Evolutionary conservation across 1,140 invertebrate genomes (phyloP).

Genomic region (Ostrea edulis): DNA sequence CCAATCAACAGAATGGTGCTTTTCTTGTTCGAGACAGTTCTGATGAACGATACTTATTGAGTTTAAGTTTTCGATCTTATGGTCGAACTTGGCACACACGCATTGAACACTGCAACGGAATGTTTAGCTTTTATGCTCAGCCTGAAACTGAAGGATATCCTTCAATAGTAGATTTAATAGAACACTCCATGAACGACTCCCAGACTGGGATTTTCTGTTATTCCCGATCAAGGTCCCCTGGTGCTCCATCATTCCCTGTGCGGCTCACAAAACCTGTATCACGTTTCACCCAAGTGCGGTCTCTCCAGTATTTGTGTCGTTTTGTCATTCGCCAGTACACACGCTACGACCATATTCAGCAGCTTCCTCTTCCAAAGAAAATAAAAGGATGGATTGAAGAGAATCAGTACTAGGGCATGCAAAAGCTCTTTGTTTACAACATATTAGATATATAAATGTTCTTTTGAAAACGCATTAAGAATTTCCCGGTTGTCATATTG

Average conservation of each 20-base stretch:
- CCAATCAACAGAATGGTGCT: conserved; percentile 87
- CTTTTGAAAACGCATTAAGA: conserved; percentile 9
- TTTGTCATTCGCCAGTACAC: conserved; percentile 88
- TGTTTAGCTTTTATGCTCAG: conserved; percentile 85
- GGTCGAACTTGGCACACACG: conserved; percentile 87
- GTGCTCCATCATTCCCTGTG: conserved; percentile 86
- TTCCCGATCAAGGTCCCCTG: conserved; percentile 84
- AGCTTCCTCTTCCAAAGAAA: conserved; percentile 85
- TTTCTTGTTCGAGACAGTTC: conserved; percentile 89
- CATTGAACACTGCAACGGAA: conserved; percentile 85
- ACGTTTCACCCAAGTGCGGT: conserved; percentile 86
- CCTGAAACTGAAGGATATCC: conserved; percentile 85
- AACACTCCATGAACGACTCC: conserved; percentile 86
- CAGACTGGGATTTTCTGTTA: conserved; percentile 88
- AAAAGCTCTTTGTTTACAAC: background rate
- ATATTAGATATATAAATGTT: background rate
- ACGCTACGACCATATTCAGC: conserved; percentile 86
- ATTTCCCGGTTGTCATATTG: conserved; percentile 30
- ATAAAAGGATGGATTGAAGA: conserved; percentile 83
- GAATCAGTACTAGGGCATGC: conserved; percentile 74
- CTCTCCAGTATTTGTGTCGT: conserved; percentile 88
- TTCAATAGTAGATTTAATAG: conserved; percentile 86
- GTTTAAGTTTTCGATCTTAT: conserved; percentile 87
- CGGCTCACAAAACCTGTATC: conserved; percentile 89
- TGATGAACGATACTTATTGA: conserved; percentile 85